Base-by-base conservation (phyloP, 2,888 invertebrate species). In the Parnassius apollo region DNA sequence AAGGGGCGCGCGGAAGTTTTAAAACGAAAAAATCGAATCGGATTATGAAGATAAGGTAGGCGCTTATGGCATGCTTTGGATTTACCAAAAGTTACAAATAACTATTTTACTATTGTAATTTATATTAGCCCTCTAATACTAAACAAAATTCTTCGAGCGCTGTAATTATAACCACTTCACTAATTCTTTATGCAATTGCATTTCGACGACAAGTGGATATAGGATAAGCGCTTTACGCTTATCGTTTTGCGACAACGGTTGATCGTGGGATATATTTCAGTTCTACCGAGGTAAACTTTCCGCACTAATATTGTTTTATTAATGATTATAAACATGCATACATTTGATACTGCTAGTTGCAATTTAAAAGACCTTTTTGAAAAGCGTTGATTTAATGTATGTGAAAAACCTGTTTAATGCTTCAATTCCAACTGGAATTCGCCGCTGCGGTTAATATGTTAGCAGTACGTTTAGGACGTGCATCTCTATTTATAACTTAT, bases 301-400 rank as follows among this genome's bases (percentile, higher is more conserved):
- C 49, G 35, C 10, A n/a, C 2, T 57, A 35, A 56, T 57, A 2
- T 35, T 49, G 13, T 13, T 22, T 25, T 56, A 25, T 49, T 13
- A 49, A 13, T 13, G 49, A 49, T 49, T 13, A 49, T 44, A 44
- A 44, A 44, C 44, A 44, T 11, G 11, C 9, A 44, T 59, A n/a
- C 3, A 46, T 54, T 25, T 22, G 42, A 48, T 54, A 60, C 42
- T 46, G 53, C 42, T 18, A n/a, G 54, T 48, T 49, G 54, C 60
- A 55, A 61, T 56, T 56, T 61, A 61, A 56, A 61, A 56, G 56
- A 51, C 18, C 45, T 57, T 52, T 56, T 57, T 57, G 48, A 49
- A 62, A 58, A 57, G 57, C 57, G 57, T 62, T 54, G 62, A 62
- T 53, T 57, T 57, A 57, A 62, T 57, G 48, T 58, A 52, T 62